These are phyloP conservation scores for Tinamus major DNA, from an alignment of 2,797 vertebrate genomes.

Conservation along the genomic window DNA sequence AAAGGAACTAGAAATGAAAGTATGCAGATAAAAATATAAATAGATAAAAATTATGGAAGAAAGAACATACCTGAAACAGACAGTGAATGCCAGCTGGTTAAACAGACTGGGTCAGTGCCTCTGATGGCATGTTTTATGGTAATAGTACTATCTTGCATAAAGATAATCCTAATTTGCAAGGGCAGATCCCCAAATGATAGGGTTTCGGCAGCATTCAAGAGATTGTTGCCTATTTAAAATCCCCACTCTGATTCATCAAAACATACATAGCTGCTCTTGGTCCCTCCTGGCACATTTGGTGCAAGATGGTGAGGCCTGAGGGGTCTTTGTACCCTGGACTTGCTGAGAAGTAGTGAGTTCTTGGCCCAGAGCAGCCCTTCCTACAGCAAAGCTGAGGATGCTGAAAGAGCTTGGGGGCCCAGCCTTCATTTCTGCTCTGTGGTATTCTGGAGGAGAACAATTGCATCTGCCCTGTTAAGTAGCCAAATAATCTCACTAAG, in stretches of 20 bases:
- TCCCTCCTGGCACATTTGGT: background rate
- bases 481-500: background rate
- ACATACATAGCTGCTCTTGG: background rate
- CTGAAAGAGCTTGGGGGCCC: background rate
- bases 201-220: accelerated
- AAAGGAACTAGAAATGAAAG: background rate
- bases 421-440: background rate
- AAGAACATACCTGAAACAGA: background rate
- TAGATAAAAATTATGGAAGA: background rate
- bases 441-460: background rate
- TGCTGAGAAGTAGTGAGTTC: background rate
- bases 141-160: background rate
- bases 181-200: background rate
- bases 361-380: background rate
- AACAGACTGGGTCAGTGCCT: background rate
- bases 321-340: background rate
- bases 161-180: background rate
- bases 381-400: background rate
- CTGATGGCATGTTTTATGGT: background rate
- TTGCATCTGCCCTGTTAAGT: background rate
- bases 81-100: background rate
- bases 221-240: background rate
- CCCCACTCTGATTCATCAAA: background rate
- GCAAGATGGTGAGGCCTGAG: background rate
- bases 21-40: background rate